These are phyloP conservation scores for Lysandra coridon DNA, from an alignment of 2,888 invertebrate species.

Conservation along the genomic window DNA sequence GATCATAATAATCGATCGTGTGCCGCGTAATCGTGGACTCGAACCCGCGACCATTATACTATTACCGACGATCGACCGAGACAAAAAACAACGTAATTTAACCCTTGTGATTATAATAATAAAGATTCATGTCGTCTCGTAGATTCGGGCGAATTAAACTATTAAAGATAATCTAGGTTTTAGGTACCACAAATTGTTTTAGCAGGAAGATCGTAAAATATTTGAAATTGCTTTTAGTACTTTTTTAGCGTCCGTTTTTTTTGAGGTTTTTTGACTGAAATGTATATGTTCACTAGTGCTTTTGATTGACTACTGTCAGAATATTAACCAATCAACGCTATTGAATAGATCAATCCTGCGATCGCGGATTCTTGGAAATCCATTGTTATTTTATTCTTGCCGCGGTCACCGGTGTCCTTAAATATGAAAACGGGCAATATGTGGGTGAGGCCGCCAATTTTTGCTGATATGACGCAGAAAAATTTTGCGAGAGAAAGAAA, in stretches of 20 bases:
- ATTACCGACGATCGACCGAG: slow-evolving; percentile 76
- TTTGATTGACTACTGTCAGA: no score
- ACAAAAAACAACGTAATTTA: slow-evolving; percentile 55
- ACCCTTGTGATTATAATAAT: slow-evolving; percentile 34
- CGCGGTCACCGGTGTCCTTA: no score
- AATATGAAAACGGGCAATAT: no score
- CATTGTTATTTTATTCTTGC: no score
- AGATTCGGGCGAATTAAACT: neutral
- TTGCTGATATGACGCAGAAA: no score
- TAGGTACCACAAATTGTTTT: slow-evolving; percentile 32
- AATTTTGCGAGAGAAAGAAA: no score
- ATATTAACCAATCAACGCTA: no score
- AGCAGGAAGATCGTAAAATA: slow-evolving; percentile 36
- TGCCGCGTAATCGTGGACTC: slow-evolving; percentile 78
- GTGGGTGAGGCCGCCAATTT: no score
- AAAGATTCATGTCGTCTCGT: neutral
- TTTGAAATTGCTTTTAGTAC: slow-evolving; percentile 52
- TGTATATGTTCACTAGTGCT: no score
- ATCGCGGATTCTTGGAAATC: no score
- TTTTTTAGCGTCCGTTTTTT: neutral
- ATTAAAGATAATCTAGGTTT: neutral
- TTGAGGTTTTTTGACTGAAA: no score
- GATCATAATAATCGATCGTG: slow-evolving; percentile 81
- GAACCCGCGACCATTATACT: slow-evolving; percentile 77
- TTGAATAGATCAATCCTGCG: no score